Conservation (phyloP, 1,140 invertebrate genomes). For the Lepidostoma basale region DNA sequence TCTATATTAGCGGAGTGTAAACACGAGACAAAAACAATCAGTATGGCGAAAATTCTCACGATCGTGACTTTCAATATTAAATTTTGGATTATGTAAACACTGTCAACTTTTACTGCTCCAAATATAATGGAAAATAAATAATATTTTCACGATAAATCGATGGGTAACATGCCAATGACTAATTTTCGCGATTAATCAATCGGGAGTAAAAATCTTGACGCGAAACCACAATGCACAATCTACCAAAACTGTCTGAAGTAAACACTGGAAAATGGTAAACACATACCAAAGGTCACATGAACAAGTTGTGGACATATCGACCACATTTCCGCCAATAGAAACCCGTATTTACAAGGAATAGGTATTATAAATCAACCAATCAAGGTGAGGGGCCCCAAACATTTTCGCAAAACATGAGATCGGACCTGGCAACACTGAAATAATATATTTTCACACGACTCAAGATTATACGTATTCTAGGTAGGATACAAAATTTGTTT, state of each 20-base stretch:
- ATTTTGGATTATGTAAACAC: constrained; percentile 2
- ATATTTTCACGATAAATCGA: not conserved
- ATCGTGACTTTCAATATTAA: constrained; percentile 38
- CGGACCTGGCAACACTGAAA: not conserved
- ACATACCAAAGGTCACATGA: constrained; percentile 37
- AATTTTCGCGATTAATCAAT: not conserved
- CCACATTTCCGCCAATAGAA: constrained; percentile 27
- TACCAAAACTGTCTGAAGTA: constrained; percentile 3
- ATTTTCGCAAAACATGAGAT: constrained; percentile 9
- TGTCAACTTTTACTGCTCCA: not conserved
- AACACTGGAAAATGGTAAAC: not conserved
- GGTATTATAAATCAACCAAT: constrained; percentile 26
- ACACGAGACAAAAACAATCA: constrained; percentile 35
- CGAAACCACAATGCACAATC: constrained; percentile 3
- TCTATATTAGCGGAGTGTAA: constrained; percentile 27
- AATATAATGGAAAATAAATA: not conserved
- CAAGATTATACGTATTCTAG: constrained; percentile 1
- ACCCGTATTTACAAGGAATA: constrained; percentile 1
- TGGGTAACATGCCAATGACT: constrained; percentile 10
- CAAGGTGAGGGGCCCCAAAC: constrained; percentile 23
- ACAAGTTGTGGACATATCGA: constrained; percentile 31
- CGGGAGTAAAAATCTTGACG: constrained; percentile 16
- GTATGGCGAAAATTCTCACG: constrained; percentile 30
- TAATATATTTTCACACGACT: not conserved
- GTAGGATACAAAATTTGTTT: not conserved